Evolutionary conservation across 2,113 vertebrate species (phyloP), one percentile per base, ranked within the genome.

Genomic region (Donacobius atricapilla): DNA sequence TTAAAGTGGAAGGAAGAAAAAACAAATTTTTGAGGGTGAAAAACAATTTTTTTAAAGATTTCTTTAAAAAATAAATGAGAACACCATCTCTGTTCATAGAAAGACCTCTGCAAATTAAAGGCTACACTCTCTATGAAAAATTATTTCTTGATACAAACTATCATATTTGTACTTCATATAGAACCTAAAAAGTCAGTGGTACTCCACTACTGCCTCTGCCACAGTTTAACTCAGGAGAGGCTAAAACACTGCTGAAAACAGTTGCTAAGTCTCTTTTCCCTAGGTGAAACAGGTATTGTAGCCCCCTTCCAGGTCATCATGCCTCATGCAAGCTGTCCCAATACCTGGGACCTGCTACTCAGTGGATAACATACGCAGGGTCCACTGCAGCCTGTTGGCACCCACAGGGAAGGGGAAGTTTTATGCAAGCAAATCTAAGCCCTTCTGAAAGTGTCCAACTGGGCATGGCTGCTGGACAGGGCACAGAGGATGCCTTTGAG

Each of bases 231-330:
- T 66, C 51, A 24, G 22, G 25, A 87, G 69, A 78, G 31, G 27
- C 11, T 68, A 47, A 71, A 78, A 20, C 8, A 11, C 5, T 9
- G 13, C 2, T 0, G 16, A 33, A 60, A 61, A 16, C 6, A 63
- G 61, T 3, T 64, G 18, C 23, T 16, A 50, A 35, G 16, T 23
- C n/a, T 83, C 27, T 66, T 22, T 42, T 9, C 14, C 18, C 22
- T 24, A 2, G 0, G 0, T 7, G 11, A 42, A 58, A 35, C 11
- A 22, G 13, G 8, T 13, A 40, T 2, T 21, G 42, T 0, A 78
- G 68, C 28, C 24, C 31, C n/a, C n/a, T n/a, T 40, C 5, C 28
- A 60, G 35, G 5, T 20, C 13, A 28, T 23, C 35, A 7, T 2
- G 27, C 6, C 48, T 77, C 5, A 1, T 0, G 1, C 15, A 47